Conservation (phyloP, 2,888 invertebrate genomes). For the Ophion obscuratus region DNA sequence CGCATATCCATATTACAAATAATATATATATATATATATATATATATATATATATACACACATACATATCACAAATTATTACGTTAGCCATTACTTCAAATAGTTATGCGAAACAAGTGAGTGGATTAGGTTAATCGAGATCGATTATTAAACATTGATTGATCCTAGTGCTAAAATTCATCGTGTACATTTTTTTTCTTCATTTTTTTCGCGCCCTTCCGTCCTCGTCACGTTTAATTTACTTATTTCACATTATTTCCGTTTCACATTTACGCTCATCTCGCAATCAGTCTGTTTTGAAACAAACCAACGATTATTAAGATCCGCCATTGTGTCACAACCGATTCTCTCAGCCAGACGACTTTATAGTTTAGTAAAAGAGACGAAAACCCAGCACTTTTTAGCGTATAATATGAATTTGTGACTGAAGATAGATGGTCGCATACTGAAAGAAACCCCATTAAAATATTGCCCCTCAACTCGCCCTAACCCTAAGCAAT, state of each 20-base stretch:
- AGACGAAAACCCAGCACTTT: too few species aligned
- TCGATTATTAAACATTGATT: conserved; percentile 70
- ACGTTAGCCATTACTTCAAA: conserved; percentile 75
- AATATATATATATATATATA: conserved; percentile 72
- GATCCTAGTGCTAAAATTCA: conserved; percentile 71
- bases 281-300: conserved; percentile 13
- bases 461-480: too few species aligned
- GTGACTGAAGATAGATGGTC: too few species aligned
- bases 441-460: too few species aligned
- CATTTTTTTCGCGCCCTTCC: conserved; percentile 13
- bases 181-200: conserved; percentile 67
- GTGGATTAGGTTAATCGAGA: conserved; percentile 60
- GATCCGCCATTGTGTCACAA: conserved; percentile 41
- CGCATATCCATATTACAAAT: conserved; percentile 67
- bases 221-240: conserved; percentile 14
- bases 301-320: conserved; percentile 52
- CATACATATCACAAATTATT: conserved; percentile 76
- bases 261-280: not conserved
- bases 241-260: conserved; percentile 2
- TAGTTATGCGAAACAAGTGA: conserved; percentile 73
- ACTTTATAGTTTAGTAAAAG: not conserved
- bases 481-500: too few species aligned
- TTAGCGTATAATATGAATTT: too few species aligned
- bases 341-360: conserved; percentile 37
- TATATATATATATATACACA: conserved; percentile 70